Evolutionary conservation across 2,797 vertebrate genomes (phyloP).

Genomic region (Neopelma chrysocephalum): DNA sequence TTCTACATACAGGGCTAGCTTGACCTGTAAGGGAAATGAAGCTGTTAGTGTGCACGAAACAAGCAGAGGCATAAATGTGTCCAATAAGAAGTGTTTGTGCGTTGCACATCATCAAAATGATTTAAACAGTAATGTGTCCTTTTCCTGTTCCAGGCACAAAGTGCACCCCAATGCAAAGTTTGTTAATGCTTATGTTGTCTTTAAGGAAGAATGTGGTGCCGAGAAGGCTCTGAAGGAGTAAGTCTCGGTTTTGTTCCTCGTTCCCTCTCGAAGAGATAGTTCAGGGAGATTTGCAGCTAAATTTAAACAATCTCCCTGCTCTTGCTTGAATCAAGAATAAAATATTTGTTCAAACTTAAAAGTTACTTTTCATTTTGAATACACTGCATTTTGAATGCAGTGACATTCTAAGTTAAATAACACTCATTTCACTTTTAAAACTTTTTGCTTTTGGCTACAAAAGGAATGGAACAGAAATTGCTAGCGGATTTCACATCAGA

Average conservation of each 20-base stretch:
- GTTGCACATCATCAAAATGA: neutral
- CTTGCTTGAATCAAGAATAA: neutral
- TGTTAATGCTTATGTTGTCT: constrained; percentile 93
- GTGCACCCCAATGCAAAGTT: constrained; percentile 86
- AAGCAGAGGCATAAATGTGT: neutral
- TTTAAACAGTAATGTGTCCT: neutral
- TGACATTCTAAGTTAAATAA: neutral
- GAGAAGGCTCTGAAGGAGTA: constrained; percentile 83
- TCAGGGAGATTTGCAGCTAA: neutral
- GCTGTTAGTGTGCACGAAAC: neutral
- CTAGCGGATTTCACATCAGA: constrained; percentile 85
- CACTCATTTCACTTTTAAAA: neutral
- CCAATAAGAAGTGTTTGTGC: neutral
- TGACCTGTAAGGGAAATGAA: neutral
- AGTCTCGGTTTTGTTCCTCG: neutral
- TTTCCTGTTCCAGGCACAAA: constrained; percentile 78
- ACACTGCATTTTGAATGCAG: neutral
- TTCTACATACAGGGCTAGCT: neutral
- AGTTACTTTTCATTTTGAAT: neutral
- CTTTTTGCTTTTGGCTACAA: neutral
- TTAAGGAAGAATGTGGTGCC: constrained; percentile 81
- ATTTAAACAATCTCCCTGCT: neutral
- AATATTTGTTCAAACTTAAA: neutral
- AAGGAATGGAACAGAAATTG: constrained; percentile 90
- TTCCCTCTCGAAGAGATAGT: neutral